Evolutionary conservation across 2,113 vertebrate genomes (phyloP), one percentile per base, ranked within the genome.

Genomic region (Mellivora capensis): DNA sequence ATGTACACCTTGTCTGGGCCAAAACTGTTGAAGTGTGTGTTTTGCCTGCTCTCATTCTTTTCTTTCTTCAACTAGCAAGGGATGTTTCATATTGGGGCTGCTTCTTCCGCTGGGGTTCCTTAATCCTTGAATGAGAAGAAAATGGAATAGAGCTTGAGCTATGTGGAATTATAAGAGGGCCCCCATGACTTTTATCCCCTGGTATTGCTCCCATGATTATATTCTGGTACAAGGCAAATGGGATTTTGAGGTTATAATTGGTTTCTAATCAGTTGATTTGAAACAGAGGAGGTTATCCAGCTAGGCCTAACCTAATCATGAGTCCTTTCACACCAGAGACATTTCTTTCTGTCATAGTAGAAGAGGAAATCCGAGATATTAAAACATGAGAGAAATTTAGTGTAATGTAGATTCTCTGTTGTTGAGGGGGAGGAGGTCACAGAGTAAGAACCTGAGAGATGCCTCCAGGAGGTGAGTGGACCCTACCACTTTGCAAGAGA

Each of bases 391-490:
- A 92, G 29, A 57, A 64, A 86, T 37, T 64, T 27, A 27, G 12
- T 8, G 12, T 5, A 49, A 77, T 9, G 7, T 42, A 85, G 20
- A 7, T 47, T 88, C 2, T 7, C 23, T 25, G 0, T 49, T 34
- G 6, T 5, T 34, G 62, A 62, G 13, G 20, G 18, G 34, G 13
- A 64, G 9, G 37, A 64, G 23, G 34, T 4, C 18, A 54, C 7
- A 69, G 23, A 54, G 20, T 4, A 37, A 42, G 31, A 3, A 7
- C 0, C 1, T 29, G 10, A 67, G 21, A 77, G 31, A 29, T n/a
- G 1, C 1, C 1, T n/a, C 20, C 15, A 59, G 42, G 5, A 44
- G 12, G 20, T 12, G 29, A 82, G 49, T 25, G 5, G 1, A 18
- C 8, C 14, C 0, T 59, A 21, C 61, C 1, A 34, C 44, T 52